These are phyloP conservation scores for Strigamia maritima DNA, from an alignment of 2,888 invertebrate species.

Conservation along the genomic window DNA sequence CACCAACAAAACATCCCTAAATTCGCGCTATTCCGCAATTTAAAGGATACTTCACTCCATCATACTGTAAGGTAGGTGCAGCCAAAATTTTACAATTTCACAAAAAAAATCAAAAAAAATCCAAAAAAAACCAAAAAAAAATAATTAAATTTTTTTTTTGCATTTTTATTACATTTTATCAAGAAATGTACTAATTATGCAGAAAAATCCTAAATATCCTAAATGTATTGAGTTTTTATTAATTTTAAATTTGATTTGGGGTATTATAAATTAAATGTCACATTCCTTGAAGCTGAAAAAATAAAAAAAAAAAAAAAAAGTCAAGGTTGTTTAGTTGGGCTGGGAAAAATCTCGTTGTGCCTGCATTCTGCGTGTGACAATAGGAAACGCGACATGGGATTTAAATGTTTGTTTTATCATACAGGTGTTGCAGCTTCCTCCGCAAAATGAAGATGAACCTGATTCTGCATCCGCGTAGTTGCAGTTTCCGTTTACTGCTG, in stretches of 20 bases:
- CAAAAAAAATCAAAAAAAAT: too few species aligned
- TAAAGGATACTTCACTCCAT: not conserved
- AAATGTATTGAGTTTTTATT: too few species aligned
- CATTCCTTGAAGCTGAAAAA: too few species aligned
- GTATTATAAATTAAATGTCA: too few species aligned
- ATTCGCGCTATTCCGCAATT: not conserved
- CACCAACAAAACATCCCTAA: not conserved
- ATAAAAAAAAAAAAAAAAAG: not conserved
- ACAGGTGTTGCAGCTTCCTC: constrained; percentile 8
- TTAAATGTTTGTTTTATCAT: not conserved
- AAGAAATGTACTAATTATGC: too few species aligned
- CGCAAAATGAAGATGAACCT: constrained; percentile 17
- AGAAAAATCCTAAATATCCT: too few species aligned
- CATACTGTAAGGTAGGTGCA: not conserved
- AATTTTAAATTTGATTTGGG: too few species aligned
- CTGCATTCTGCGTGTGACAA: not conserved
- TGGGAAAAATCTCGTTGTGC: not conserved
- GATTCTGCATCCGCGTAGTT: not conserved
- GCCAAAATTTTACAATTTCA: too few species aligned
- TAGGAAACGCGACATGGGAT: not conserved
- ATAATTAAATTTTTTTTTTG: too few species aligned
- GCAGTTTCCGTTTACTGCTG: not conserved
- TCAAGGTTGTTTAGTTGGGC: not conserved
- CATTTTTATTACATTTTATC: too few species aligned
- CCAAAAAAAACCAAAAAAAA: too few species aligned